Base-by-base conservation (phyloP, 2,888 invertebrate genomes). In the Heliconius charithonia region DNA sequence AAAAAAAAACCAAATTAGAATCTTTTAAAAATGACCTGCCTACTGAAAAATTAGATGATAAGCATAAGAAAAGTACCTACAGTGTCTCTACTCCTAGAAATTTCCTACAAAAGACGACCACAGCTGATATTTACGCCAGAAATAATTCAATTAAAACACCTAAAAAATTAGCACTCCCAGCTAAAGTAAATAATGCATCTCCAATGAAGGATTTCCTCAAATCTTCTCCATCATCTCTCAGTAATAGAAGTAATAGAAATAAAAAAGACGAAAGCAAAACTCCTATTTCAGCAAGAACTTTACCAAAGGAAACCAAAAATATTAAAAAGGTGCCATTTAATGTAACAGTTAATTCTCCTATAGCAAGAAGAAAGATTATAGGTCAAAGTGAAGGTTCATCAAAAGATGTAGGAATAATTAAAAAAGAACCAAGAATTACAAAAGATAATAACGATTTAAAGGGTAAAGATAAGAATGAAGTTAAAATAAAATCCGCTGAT, bases 311-410 rank as follows among this genome's bases (percentile, higher is more conserved):
- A 73, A 84, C 83, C 0, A 84, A 84, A 27, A 80, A 83, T 4
- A 83, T 82, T 19, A 90, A 85, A 83, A 85, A 85, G 32, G 80
- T 88, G 29, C 85, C 88, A 56, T 83, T 87, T 71, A 92, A 90
- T 80, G 88, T 93, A 0, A 92, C 90, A 13, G 90, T 92, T 0
- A 93, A 92, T 82, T 93, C 94, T 0, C 94, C 94, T 2, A 79
- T 87, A 13, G 84, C 83, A 12, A 92, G 87, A 85, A 86, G 86
- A 78, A 91, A 87, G 82, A 22, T 27, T 63, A 70, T 87, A 29
- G 85, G 85, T 83, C 74, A 84, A 12, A 83, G 32, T 27, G 32
- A 74, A 63, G 67, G 71, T 79, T 74, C 76, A 76, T 79, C 10
- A 45, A 85, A 83, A 76, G 85, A 84, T 56, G 37, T 59, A 22